phyloP scores from a whole-genome alignment of 92 coral and sea anemone species.

The Epizoanthus fatuus region DNA sequence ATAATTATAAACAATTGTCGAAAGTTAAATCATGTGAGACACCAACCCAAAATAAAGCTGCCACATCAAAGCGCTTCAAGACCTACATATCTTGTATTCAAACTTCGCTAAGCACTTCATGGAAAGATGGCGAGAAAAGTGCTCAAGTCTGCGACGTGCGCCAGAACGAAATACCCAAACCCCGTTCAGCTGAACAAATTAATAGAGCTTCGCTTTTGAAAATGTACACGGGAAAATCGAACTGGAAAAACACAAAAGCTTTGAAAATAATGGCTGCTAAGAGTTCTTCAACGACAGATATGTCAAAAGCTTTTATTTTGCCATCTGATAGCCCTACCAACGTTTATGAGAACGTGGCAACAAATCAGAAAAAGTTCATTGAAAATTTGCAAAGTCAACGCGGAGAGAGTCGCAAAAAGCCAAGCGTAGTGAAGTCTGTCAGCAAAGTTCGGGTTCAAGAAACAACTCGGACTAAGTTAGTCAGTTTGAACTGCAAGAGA shows the following conservation, averaged over 20 bases:
- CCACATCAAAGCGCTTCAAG: neutral
- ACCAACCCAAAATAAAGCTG: neutral
- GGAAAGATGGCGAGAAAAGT: slow-evolving; percentile 7
- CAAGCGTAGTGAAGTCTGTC: neutral
- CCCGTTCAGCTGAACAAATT: neutral
- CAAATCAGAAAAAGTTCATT: neutral
- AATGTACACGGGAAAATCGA: neutral
- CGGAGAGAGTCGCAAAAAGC: neutral
- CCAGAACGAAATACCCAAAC: neutral
- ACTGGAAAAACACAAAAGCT: neutral
- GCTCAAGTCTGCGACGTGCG: neutral
- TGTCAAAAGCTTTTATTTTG: neutral
- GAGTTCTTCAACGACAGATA: slow-evolving; percentile 8
- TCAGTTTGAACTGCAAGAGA: neutral
- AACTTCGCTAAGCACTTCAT: slow-evolving; percentile 21
- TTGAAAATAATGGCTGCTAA: neutral
- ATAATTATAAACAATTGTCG: neutral
- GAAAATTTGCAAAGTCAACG: slow-evolving; percentile 3
- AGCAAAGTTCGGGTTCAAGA: neutral
- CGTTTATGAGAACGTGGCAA: neutral
- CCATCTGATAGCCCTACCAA: neutral
- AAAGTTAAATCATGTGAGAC: neutral
- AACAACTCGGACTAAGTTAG: neutral
- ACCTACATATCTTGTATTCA: slow-evolving; percentile 28
- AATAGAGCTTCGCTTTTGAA: neutral